Conservation (phyloP, 2,113 vertebrate genomes). For the Merops nubicus region DNA sequence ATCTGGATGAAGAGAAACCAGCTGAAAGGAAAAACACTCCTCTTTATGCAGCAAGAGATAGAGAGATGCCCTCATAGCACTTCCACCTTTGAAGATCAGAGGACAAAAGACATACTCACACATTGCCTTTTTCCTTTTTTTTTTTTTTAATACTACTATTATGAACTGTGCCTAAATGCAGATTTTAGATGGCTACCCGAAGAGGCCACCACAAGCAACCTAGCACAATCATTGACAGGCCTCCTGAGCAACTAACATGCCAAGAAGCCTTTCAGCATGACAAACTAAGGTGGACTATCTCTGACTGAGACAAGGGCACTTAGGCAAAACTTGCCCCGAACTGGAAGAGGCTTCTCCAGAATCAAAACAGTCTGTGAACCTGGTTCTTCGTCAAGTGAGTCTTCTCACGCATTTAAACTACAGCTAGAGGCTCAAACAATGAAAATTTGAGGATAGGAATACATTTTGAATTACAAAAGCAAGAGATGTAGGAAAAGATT, state of each 20-base stretch:
- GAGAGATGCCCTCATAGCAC: background rate
- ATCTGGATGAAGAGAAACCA: background rate
- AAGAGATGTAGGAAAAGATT: background rate
- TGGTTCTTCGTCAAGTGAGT: background rate
- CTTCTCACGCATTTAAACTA: background rate
- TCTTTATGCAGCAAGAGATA: background rate
- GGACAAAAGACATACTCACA: background rate
- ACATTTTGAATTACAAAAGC: background rate
- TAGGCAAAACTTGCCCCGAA: background rate
- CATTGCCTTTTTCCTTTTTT: background rate
- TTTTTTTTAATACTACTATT: too few relatives aligned
- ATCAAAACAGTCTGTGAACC: background rate
- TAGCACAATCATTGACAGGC: background rate
- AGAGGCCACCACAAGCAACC: background rate
- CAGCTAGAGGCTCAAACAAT: background rate
- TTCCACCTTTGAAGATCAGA: background rate
- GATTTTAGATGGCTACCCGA: background rate
- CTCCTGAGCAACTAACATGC: background rate
- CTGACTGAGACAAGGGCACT: background rate
- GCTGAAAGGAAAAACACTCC: background rate
- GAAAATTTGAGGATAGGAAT: background rate
- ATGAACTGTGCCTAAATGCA: background rate
- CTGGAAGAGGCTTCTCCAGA: background rate
- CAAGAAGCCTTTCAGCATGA: accelerated
- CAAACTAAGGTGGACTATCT: background rate